Evolutionary conservation across 2,888 invertebrate species (phyloP).

Genomic region (Microctonus brassicae): DNA sequence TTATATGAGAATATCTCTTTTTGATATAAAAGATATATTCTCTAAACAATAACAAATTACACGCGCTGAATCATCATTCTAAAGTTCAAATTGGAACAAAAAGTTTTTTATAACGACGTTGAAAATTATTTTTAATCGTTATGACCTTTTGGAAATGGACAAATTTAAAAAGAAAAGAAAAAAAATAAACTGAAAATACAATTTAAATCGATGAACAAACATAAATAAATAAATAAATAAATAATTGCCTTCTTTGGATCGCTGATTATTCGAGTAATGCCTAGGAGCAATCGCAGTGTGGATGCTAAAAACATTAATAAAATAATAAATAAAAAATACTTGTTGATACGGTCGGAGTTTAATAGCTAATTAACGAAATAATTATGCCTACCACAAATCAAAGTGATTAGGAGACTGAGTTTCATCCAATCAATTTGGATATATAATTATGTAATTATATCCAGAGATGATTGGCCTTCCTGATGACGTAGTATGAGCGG

Average conservation of each 20-base stretch:
- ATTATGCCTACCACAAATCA: conserved; percentile 45
- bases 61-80: conserved; percentile 47
- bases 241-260: conserved; percentile 19
- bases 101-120: neutral
- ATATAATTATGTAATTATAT: conserved; percentile 12
- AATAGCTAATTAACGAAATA: conserved; percentile 48
- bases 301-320: conserved; percentile 34
- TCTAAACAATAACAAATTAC: neutral
- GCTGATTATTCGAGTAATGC: conserved; percentile 8
- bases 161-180: conserved; percentile 2
- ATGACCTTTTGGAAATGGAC: neutral
- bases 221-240: neutral
- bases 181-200: conserved; percentile 17
- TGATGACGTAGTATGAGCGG: conserved; percentile 6
- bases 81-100: conserved; percentile 51
- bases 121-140: conserved; percentile 17
- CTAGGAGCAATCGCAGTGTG: neutral
- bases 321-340: conserved; percentile 49
- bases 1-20: conserved; percentile 26
- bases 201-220: neutral
- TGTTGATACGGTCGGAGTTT: conserved; percentile 55
- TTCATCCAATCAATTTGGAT: conserved; percentile 22
- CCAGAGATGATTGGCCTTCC: conserved; percentile 31
- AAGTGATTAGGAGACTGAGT: conserved; percentile 59
- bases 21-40: conserved; percentile 26